Base-by-base conservation (phyloP, 2,113 vertebrate genomes). In the Harpagus bidentatus region DNA sequence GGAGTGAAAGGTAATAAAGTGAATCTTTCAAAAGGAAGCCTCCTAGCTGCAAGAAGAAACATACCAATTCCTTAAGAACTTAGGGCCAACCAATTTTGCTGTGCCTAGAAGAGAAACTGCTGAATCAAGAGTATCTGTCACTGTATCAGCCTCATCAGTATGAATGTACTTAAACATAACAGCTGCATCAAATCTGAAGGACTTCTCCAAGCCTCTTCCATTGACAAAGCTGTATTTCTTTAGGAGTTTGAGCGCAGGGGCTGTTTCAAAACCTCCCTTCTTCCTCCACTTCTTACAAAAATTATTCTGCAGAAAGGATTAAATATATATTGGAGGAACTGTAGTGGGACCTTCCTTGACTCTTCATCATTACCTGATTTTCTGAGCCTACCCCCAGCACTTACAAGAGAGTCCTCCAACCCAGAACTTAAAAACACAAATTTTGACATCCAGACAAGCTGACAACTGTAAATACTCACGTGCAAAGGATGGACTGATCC, bases 401-500 rank as follows among this genome's bases (percentile, higher is more conserved):
- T 21, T 76, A 85, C 13, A 43, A 70, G 8, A 52, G 9, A 86
- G 28, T 16, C 43, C 47, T 48, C 59, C 34, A 67, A 13, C 5
- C 31, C 63, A 47, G 12, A 88, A 72, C 38, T 45, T 29, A n/a
- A 87, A 74, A 31, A 11, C 36, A 82, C 61, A n/a, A 25, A 48
- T 21, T 78, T 13, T 38, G 29, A 73, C 25, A 29, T 21, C 29
- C 62, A 74, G 62, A 74, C 52, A 56, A 23, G 28, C 14, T 38
- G 45, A 38, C 65, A 90, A 65, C 16, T 34, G 34, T 40, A 90
- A 92, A 95, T 93, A 99, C 99, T 99, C 98, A 99, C 99, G 99
- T 99, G 99, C 99, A 99, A 94, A 99, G 98, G 94, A 99, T 99
- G 95, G 99, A 99, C 97, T 99, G 99, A 97, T 99, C 99, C 97